Percentiles rank a stretch among this genome's conserved stretches.
Conservation (phyloP, 2,113 vertebrate species). For the Corythornis madagascariensis region DNA sequence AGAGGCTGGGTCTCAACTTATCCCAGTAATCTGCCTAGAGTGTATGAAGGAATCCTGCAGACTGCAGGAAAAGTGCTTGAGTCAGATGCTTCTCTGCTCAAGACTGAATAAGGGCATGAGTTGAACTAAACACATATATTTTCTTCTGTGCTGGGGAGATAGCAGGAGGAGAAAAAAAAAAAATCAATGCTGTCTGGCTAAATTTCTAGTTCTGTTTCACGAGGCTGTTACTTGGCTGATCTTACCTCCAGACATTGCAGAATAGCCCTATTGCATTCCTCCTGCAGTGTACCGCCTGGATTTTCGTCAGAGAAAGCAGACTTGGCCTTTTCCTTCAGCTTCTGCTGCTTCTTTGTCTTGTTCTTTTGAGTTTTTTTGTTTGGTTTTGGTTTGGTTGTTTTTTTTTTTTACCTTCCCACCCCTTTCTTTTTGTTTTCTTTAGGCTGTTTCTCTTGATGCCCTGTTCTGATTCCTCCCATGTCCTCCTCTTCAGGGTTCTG, state of each 20-base stretch:
- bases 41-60: not conserved
- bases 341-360: not conserved
- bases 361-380: not conserved
- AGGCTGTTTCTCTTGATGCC: not conserved
- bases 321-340: not conserved
- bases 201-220: conserved; percentile 29
- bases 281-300: not conserved
- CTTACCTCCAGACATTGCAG: not conserved
- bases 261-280: not conserved
- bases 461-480: not conserved
- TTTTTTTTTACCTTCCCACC: not conserved
- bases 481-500: not conserved
- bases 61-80: conserved; percentile 18
- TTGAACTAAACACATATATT: conserved; percentile 34
- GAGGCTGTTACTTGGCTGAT: not conserved
- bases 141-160: not conserved
- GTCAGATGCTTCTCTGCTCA: conserved; percentile 39
- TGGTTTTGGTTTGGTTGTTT: too few species aligned
- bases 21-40: not conserved
- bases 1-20: conserved; percentile 28
- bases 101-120: conserved; percentile 19
- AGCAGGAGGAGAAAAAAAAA: not conserved
- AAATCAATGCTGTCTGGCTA: conserved; percentile 7
- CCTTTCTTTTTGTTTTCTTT: not conserved
- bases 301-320: not conserved